Conservation (phyloP, 2,888 invertebrate genomes). For the Agriopis aurantiaria region DNA sequence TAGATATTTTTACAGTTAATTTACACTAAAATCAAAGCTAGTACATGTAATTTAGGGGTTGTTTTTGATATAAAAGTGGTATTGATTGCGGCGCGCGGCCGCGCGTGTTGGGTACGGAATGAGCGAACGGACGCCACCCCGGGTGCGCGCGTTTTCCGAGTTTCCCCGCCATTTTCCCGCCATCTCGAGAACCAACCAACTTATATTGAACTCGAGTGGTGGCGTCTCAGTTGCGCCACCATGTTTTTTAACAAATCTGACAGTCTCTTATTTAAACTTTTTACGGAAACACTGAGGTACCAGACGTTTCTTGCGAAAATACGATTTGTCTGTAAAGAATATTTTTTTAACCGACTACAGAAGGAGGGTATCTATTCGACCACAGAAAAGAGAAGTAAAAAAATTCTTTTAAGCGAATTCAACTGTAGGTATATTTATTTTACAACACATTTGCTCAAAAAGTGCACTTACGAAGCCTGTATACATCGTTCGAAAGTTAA, state of each 20-base stretch:
- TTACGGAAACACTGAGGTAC: no score
- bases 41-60: conserved; percentile 30
- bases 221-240: neutral
- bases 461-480: no score
- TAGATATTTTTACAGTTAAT: conserved; percentile 9
- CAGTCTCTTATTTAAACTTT: neutral
- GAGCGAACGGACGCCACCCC: conserved; percentile 63
- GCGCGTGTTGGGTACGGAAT: conserved; percentile 74
- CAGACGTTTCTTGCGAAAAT: no score
- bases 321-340: no score
- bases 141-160: conserved; percentile 81
- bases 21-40: conserved; percentile 6
- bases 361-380: no score
- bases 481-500: no score
- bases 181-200: conserved; percentile 12
- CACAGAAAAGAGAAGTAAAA: no score
- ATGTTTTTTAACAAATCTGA: neutral
- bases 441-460: no score
- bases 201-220: neutral
- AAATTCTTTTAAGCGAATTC: no score
- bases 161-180: conserved; percentile 54
- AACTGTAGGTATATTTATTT: no score
- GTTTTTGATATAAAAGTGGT: conserved; percentile 57
- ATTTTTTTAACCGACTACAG: no score
- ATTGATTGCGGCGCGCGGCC: conserved; percentile 82